Conservation (phyloP, 2,113 vertebrate species). For the Sterrhoptilus dennistouni region DNA sequence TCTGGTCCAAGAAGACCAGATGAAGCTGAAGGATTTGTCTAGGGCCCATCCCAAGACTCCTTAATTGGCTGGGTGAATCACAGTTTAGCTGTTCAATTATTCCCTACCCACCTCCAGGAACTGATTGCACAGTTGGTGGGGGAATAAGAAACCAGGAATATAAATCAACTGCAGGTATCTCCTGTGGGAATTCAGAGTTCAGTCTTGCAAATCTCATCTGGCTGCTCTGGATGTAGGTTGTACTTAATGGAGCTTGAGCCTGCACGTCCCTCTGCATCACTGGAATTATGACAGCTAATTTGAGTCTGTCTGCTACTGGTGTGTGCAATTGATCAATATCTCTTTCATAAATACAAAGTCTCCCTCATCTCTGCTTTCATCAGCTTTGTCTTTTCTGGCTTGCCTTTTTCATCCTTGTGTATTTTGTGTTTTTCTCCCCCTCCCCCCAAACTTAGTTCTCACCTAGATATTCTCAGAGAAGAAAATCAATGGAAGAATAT, state of each 20-base stretch:
- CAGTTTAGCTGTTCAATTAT: slow-evolving; percentile 57
- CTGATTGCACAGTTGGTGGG: slow-evolving; percentile 42
- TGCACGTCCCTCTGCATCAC: background rate
- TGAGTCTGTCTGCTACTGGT: background rate
- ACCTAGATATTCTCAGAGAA: background rate
- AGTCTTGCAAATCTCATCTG: background rate
- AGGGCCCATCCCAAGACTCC: background rate
- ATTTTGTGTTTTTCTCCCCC: background rate
- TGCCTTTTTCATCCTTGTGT: slow-evolving; percentile 6
- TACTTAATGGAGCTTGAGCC: slow-evolving; percentile 37
- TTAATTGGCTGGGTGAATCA: slow-evolving; percentile 59
- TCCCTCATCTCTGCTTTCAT: background rate
- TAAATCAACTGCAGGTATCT: slow-evolving; percentile 35
- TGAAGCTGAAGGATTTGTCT: background rate
- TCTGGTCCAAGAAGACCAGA: background rate
- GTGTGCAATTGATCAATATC: slow-evolving; percentile 1
- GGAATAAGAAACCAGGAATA: slow-evolving; percentile 48
- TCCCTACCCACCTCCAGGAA: slow-evolving; percentile 21
- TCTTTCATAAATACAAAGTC: background rate
- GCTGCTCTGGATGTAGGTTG: slow-evolving; percentile 49
- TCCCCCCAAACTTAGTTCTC: background rate
- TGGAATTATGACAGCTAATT: slow-evolving; percentile 44
- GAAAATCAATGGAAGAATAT: slow-evolving; percentile 69
- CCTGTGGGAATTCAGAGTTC: slow-evolving; percentile 40
- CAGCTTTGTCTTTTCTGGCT: slow-evolving; percentile 13